Conservation (phyloP, 2,113 vertebrate species). For the Dasypus novemcinctus region DNA sequence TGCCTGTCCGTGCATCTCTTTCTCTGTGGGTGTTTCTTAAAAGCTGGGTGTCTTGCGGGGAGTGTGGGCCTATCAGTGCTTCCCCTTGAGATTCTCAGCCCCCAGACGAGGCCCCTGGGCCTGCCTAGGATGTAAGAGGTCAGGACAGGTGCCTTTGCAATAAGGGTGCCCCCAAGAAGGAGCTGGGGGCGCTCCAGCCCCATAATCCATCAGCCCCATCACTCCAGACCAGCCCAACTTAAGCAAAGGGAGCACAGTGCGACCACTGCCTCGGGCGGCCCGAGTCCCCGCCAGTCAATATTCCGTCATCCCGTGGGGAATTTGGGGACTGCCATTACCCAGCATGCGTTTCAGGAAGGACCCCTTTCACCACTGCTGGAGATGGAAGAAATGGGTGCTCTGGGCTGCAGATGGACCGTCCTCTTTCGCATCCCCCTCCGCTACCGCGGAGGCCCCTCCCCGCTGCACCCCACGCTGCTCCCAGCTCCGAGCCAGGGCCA, state of each 20-base stretch:
- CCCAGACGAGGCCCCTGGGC: not conserved
- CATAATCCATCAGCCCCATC: too few species aligned
- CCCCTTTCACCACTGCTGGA: not conserved
- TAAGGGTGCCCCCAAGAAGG: not conserved
- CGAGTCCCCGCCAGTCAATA: rapidly evolving
- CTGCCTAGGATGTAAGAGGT: not conserved
- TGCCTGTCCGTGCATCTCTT: not conserved
- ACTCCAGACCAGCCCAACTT: too few species aligned
- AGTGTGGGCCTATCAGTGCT: rapidly evolving
- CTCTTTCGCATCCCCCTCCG: not conserved
- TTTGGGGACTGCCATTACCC: rapidly evolving
- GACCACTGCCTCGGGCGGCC: not conserved
- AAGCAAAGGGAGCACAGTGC: too few species aligned
- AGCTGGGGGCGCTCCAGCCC: too few species aligned
- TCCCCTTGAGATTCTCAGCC: not conserved
- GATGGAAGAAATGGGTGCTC: too few species aligned
- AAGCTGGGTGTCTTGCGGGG: not conserved
- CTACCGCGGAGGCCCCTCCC: not conserved
- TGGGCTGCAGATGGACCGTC: not conserved
- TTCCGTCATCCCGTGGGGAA: not conserved
- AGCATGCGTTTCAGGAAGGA: not conserved
- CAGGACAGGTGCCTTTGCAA: not conserved
- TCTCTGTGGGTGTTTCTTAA: not conserved
- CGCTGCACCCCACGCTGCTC: not conserved
- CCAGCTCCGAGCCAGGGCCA: too few species aligned